phyloP scores from a whole-genome alignment of 2,113 vertebrate genomes.

The Leucopternis melanops region DNA sequence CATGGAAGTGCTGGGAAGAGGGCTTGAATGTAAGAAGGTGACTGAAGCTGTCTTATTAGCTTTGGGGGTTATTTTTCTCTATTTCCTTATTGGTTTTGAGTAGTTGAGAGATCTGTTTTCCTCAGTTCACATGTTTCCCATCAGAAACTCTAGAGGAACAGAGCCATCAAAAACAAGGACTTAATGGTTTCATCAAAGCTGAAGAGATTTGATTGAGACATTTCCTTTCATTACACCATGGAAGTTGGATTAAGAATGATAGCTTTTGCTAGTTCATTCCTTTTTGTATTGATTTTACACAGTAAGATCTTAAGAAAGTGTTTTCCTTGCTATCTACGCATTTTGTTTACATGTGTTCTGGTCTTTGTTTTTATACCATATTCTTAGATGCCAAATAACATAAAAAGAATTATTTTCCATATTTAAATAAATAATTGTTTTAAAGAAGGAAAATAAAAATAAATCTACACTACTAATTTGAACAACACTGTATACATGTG shows the following conservation, averaged over 20 bases:
- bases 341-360: background rate
- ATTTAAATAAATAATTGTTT: background rate
- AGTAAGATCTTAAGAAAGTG: background rate
- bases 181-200: background rate
- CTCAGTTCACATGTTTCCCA: background rate
- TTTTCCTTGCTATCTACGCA: background rate
- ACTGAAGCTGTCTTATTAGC: background rate
- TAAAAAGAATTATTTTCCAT: background rate
- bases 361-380: background rate
- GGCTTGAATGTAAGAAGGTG: background rate
- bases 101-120: background rate
- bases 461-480: background rate
- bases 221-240: background rate
- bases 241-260: background rate
- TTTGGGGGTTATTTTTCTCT: background rate
- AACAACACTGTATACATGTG: background rate
- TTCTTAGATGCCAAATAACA: background rate
- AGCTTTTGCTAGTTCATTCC: background rate
- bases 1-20: background rate
- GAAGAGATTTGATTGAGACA: background rate
- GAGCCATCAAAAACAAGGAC: background rate
- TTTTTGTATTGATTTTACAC: background rate
- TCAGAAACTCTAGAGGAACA: background rate
- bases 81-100: background rate
- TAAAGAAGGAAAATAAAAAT: background rate